Base-by-base conservation (phyloP, 2,797 vertebrate species). In the Melanotaenia maccullochi region DNA sequence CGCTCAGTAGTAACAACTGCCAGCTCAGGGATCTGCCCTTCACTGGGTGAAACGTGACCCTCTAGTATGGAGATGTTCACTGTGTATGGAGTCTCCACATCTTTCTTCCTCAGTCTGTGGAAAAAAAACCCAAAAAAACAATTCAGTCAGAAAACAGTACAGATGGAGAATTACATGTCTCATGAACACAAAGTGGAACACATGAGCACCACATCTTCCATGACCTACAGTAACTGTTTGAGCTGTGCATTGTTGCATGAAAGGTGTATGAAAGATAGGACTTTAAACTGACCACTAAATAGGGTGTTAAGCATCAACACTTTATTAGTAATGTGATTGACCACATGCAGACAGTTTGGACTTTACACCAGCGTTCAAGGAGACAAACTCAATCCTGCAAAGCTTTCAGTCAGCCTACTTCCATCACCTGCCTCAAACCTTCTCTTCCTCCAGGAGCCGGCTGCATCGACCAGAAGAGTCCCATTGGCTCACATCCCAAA, bases 401-500 rank as follows among this genome's bases (percentile, higher is more conserved):
- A 32, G 25, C 18, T 70, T 22, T 68, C 12, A 20, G 14, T 4
- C 6, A 44, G 9, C n/a, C 47, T 64, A 44, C 44, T 73, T 72
- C 64, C 13, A 54, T 71, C 58, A 81, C 86, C 14, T 86, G 79
- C 93, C 93, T 92, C 28, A 94, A 83, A 69, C 82, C 75, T 20
- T 91, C 88, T 81, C 83, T 88, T 87, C 78, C 89, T 76, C 90
- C 93, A 5, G 90, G 85, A 69, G 86, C 83, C 0, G 87, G 94
- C 56, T 90, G 79, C 70, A 97, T 84, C 60, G 88, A 92, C 95
- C 96, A 96, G 77, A 96, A 93, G 18, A 96, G 92, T 70, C 94
- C 95, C 96, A 95, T 95, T 4, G 95, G 94, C 79, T 95, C 94
- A 89, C 95, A 87, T 51, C 95, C 95, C 0, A 81, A 63, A 89